phyloP scores from a whole-genome alignment of 2,888 invertebrate genomes.

The Gymnosoma rotundatum region DNA sequence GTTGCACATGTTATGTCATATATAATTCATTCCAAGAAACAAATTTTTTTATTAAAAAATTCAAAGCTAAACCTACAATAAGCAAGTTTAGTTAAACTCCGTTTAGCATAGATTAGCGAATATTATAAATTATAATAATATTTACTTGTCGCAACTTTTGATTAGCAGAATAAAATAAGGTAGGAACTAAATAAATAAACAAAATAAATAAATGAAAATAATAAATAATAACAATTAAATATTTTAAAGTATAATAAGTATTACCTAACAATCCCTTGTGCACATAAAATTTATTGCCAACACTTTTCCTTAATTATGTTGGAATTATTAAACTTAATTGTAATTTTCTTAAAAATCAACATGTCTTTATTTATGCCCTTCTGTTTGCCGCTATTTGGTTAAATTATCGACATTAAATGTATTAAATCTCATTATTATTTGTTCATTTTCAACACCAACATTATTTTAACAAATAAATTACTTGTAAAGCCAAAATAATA shows the following conservation, averaged over 20 bases:
- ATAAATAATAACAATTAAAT: too few relatives aligned
- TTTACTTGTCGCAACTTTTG: too few relatives aligned
- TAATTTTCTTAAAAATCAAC: background rate
- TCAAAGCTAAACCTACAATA: background rate
- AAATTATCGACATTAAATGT: slow-evolving; percentile 52
- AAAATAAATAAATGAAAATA: too few relatives aligned
- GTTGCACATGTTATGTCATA: too few relatives aligned
- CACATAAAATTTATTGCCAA: background rate
- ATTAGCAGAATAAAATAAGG: too few relatives aligned
- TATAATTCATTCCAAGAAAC: too few relatives aligned
- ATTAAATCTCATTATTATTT: slow-evolving; percentile 20
- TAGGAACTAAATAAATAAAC: too few relatives aligned
- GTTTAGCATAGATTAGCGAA: background rate
- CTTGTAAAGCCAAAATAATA: slow-evolving; percentile 16
- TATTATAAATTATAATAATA: too few relatives aligned
- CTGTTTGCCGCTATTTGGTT: slow-evolving; percentile 13
- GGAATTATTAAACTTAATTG: background rate
- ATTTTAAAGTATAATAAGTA: too few relatives aligned
- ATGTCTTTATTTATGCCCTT: background rate
- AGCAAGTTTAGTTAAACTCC: background rate
- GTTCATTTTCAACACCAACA: slow-evolving; percentile 15
- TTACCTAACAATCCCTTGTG: background rate
- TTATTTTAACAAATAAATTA: background rate
- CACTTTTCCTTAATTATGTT: background rate
- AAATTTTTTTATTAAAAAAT: background rate